phyloP scores from a whole-genome alignment of 2,797 vertebrate species.

The Hydrocynus forskahlii region DNA sequence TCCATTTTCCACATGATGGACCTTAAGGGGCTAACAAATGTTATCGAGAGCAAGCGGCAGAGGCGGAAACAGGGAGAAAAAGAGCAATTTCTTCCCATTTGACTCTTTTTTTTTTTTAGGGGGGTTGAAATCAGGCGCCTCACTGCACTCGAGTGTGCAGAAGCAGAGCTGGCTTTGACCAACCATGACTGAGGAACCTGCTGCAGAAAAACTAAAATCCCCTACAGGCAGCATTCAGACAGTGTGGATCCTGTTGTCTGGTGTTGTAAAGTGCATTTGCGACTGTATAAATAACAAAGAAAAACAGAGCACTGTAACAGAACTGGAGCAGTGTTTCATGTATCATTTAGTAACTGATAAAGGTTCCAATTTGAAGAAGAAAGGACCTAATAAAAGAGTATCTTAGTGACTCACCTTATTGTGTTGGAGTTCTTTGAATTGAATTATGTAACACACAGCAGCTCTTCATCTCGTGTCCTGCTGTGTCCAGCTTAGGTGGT shows the following conservation, averaged over 20 bases:
- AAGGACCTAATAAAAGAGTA: background rate
- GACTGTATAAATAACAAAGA: background rate
- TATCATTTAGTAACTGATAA: background rate
- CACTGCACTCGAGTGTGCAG: constrained; percentile 32
- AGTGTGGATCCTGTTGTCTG: background rate
- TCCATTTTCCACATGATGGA: constrained; percentile 73
- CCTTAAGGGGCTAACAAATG: constrained; percentile 58
- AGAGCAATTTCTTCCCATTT: constrained; percentile 52
- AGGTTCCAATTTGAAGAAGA: background rate
- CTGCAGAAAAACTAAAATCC: constrained; percentile 16
- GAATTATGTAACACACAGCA: constrained; percentile 45
- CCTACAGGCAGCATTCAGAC: background rate
- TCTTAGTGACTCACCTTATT: constrained; percentile 4
- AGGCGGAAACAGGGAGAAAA: constrained; percentile 55
- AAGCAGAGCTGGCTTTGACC: constrained; percentile 31
- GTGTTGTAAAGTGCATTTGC: background rate
- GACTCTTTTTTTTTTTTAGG: constrained; percentile 49
- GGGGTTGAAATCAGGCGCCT: constrained; percentile 32
- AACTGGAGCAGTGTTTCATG: background rate
- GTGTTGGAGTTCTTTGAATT: constrained; percentile 10
- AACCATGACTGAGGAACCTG: constrained; percentile 42
- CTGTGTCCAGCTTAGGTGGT: constrained; percentile 41
- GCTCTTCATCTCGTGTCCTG: constrained; percentile 22
- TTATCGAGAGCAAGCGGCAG: constrained; percentile 57
- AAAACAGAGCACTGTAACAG: background rate